Base-by-base conservation (phyloP, 2,797 vertebrate genomes). In the Amblyraja radiata region DNA sequence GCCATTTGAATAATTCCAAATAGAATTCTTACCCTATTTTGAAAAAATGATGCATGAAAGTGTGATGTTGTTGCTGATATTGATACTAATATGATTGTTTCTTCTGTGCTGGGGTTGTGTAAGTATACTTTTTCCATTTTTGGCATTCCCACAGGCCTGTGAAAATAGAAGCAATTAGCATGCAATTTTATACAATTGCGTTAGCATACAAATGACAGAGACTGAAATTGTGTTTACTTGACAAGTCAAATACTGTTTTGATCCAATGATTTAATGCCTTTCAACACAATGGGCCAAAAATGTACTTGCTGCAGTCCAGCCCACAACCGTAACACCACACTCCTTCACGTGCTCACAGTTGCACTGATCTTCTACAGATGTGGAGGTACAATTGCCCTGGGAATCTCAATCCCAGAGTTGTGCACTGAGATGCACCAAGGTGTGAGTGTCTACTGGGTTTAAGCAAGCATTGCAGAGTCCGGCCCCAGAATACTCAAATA, bases 91-190 rank as follows among this genome's bases (percentile, higher is more conserved):
- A 97, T 98, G 95, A 97, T 97, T 96, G 99, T 99, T 98, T 99
- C 98, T 97, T 99, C 99, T 97, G 98, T 97, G 96, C 99, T 99
- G 96, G 99, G 99, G 96, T 99, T 99, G 96, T 99, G 98, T 95
- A 99, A 97, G 96, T 98, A 99, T 97, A 99, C 99, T 97, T 99
- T 99, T 96, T 99, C 98, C 99, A 99, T 99, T 98, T 99, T 99
- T 97, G 99, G 99, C 99, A 99, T 99, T 95, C 99, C 99, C 95
- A 99, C 98, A 90, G 99, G 98, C 96, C 99, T 99, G 95, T 61
- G 32, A 93, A 95, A 94, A 94, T 94, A 58, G 96, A 93, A 94
- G 68, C 94, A 71, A 68, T 21, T 23, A 23, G 71, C 71, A 73
- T 73, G 16, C 16, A 21, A 73, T 73, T 73, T 73, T 73, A 25